phyloP scores from a whole-genome alignment of 2,113 vertebrate species.

The Petroica traversi region DNA sequence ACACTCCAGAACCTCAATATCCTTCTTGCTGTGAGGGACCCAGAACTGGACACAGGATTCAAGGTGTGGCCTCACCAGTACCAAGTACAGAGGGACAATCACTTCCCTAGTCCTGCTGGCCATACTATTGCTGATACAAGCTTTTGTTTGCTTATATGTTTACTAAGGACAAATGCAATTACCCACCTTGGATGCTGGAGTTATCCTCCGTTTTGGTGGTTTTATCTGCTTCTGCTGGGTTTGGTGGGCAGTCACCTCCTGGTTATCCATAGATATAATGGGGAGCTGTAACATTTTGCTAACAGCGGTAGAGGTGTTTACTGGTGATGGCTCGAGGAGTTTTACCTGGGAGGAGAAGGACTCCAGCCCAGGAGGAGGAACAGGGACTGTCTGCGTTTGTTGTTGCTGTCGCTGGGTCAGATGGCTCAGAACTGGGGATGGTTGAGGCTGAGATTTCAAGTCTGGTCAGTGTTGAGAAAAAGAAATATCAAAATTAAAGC shows the following conservation, averaged over 20 bases:
- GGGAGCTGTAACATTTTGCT: constrained; percentile 79
- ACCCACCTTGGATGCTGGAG: constrained; percentile 84
- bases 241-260: constrained; percentile 65
- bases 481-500: not conserved
- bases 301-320: constrained; percentile 65
- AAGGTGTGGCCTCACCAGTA: not conserved
- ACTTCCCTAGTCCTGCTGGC: not conserved
- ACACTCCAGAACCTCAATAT: not conserved
- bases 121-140: not conserved
- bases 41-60: not conserved
- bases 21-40: not conserved
- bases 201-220: constrained; percentile 82
- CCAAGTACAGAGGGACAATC: not conserved
- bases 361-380: constrained; percentile 77
- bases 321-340: constrained; percentile 50
- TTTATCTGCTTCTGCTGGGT: constrained; percentile 85
- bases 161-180: not conserved
- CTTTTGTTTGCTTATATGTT: not conserved
- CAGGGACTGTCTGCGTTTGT: constrained; percentile 61
- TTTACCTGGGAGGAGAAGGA: constrained; percentile 70
- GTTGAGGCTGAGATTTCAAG: constrained; percentile 91
- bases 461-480: constrained; percentile 65
- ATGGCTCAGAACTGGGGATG: constrained; percentile 91
- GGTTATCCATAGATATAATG: constrained; percentile 67
- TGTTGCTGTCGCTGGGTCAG: constrained; percentile 85